Percentiles rank a stretch among this genome's conserved stretches.
Evolutionary conservation across 1,140 invertebrate genomes (phyloP).

Genomic region (Rhyacophila brunnea): DNA sequence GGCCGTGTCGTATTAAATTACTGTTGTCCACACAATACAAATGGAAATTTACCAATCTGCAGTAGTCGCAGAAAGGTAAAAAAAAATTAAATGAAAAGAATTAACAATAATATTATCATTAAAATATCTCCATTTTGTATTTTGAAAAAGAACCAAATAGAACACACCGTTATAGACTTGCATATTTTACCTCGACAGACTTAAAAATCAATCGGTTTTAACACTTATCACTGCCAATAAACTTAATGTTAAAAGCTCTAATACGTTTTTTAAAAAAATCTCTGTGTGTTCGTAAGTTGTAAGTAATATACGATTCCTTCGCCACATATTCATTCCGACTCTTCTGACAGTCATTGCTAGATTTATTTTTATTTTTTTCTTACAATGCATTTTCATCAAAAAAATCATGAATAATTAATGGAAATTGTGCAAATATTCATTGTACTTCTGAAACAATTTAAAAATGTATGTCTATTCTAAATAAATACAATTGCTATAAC

Average conservation of each 20-base stretch:
- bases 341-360: neutral
- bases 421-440: neutral
- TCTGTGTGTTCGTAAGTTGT: conserved; percentile 14
- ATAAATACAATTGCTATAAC: neutral
- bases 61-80: too few species aligned
- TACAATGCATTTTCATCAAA: too few species aligned
- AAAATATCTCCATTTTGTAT: too few species aligned
- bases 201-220: too few species aligned
- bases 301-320: neutral
- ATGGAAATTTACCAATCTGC: too few species aligned
- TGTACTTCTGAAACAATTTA: neutral
- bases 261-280: conserved; percentile 2
- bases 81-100: too few species aligned
- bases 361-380: conserved; percentile 6
- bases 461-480: conserved; percentile 14
- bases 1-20: too few species aligned
- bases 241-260: neutral
- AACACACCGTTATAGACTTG: too few species aligned
- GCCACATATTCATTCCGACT: neutral
- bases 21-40: too few species aligned
- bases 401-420: conserved; percentile 15
- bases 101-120: too few species aligned
- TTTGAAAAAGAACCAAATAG: too few species aligned
- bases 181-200: too few species aligned
- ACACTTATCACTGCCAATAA: conserved; percentile 20